A percentile compares a stretch with the other conserved stretches of the same genome.
Evolutionary conservation across 2,797 vertebrate genomes (phyloP).

Genomic region (Zalophus californianus): DNA sequence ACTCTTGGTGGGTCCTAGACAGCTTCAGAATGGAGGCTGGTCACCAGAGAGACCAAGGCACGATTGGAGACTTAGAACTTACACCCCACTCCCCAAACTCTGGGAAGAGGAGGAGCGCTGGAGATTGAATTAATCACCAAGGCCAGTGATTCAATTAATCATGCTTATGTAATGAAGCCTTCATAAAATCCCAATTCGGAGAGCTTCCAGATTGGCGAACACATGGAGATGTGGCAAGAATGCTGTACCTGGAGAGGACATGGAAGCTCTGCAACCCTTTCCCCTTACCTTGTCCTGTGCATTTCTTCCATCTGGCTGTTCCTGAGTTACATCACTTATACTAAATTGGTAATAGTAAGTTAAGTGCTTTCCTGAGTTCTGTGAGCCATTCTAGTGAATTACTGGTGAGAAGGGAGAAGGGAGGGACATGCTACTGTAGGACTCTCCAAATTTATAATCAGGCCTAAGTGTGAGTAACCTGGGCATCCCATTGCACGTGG

Average conservation of each 20-base stretch:
- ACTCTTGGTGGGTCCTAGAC: not conserved
- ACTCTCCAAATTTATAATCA: not conserved
- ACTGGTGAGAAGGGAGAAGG: fast-evolving
- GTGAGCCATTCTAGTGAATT: not conserved
- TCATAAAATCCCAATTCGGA: not conserved
- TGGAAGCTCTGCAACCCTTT: not conserved
- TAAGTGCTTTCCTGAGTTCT: not conserved
- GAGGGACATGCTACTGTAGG: not conserved
- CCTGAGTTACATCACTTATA: not conserved
- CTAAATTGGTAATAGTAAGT: no score
- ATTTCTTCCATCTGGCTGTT: not conserved
- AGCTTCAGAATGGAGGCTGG: not conserved
- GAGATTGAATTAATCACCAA: not conserved
- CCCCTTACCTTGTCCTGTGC: not conserved
- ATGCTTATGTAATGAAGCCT: not conserved
- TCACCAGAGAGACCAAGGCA: not conserved
- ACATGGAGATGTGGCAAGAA: not conserved
- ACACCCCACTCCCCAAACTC: not conserved
- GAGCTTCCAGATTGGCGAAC: not conserved
- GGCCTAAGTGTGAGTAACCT: not conserved
- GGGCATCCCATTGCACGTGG: not conserved
- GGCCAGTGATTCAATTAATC: not conserved
- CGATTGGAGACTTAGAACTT: not conserved
- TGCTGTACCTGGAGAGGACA: fast-evolving
- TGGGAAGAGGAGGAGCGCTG: not conserved